Evolutionary conservation across 2,113 vertebrate species (phyloP).

Genomic region (Megaceryle maxima): DNA sequence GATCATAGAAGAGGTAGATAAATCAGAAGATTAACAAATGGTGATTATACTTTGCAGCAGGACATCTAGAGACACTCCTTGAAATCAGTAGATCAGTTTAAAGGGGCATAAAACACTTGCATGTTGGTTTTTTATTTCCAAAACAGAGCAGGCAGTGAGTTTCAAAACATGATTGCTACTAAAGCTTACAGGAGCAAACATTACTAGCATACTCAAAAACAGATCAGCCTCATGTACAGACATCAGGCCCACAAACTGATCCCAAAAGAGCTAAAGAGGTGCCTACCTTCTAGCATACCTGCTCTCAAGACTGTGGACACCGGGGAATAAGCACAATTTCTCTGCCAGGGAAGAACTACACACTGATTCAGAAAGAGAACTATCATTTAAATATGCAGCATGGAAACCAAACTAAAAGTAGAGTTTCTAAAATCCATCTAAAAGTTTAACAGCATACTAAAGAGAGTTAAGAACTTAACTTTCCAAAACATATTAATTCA

Average conservation of each 20-base stretch:
- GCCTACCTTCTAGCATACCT: neutral
- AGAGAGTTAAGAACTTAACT: neutral
- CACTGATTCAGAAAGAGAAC: neutral
- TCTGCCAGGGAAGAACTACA: neutral
- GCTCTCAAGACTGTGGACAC: fast-evolving
- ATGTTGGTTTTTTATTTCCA: too few species aligned
- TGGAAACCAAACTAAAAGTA: neutral
- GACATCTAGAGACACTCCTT: neutral
- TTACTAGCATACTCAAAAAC: neutral
- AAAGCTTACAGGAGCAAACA: neutral
- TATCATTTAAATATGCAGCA: neutral
- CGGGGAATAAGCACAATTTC: neutral
- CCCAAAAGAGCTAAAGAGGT: neutral
- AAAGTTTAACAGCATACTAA: neutral
- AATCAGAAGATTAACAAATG: neutral
- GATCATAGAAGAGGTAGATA: neutral
- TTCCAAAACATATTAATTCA: neutral
- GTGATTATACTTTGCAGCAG: neutral
- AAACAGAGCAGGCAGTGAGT: neutral
- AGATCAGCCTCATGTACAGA: neutral
- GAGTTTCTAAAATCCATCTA: neutral
- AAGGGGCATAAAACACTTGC: neutral
- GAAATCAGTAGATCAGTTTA: neutral
- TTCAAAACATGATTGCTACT: neutral
- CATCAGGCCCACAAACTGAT: neutral